A percentile compares a stretch with the other conserved stretches of the same genome.
phyloP scores from a whole-genome alignment of 2,888 invertebrate species.

The Tetramorium bicarinatum region DNA sequence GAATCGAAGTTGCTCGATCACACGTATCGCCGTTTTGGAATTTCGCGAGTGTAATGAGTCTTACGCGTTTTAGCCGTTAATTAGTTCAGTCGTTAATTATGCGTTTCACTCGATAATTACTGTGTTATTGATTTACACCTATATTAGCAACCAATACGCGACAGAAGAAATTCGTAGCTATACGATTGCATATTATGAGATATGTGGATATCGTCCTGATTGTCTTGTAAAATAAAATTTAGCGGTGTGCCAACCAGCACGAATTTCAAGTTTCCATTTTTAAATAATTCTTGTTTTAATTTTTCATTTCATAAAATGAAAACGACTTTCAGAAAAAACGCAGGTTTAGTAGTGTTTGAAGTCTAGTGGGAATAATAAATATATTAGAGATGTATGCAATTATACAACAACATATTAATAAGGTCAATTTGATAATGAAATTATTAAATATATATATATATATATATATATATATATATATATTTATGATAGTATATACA shows the following conservation, averaged over 20 bases:
- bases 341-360: not conserved
- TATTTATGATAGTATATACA: not conserved
- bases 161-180: constrained; percentile 37
- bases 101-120: constrained; percentile 53
- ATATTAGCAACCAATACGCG: constrained; percentile 15
- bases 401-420: not conserved
- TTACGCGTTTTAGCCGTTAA: constrained; percentile 47
- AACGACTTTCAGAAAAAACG: not conserved
- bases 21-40: not conserved
- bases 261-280: not conserved
- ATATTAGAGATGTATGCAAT: not conserved
- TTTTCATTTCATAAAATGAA: not conserved
- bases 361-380: not conserved
- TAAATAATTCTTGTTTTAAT: not conserved
- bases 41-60: constrained; percentile 32
- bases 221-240: constrained; percentile 9
- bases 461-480: too few species aligned
- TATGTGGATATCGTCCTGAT: not conserved
- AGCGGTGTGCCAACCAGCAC: not conserved
- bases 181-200: constrained; percentile 3
- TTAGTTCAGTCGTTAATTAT: constrained; percentile 50
- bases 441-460: constrained; percentile 17
- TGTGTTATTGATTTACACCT: constrained; percentile 46
- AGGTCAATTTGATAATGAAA: not conserved
- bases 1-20: constrained; percentile 26